Conservation (phyloP, 2,888 invertebrate genomes). For the Sepioteuthis lessoniana region DNA sequence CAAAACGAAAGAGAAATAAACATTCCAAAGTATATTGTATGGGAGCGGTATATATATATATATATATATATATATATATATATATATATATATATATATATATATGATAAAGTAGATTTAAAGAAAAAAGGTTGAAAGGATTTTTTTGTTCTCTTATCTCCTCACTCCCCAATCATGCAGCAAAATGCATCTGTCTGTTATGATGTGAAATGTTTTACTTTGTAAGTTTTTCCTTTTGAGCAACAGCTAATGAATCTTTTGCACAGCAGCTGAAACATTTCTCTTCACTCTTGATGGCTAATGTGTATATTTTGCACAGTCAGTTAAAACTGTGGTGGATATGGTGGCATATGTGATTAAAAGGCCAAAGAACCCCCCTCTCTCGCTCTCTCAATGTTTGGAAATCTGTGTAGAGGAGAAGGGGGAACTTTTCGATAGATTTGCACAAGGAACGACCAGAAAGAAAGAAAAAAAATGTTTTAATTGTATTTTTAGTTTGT, state of each 20-base stretch:
- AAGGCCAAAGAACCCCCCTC: not conserved
- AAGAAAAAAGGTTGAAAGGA: not conserved
- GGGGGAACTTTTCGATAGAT: not conserved
- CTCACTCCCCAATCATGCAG: not conserved
- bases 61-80: not conserved
- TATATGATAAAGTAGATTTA: not conserved
- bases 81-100: not conserved
- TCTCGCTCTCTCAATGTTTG: not conserved
- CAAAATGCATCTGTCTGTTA: not conserved
- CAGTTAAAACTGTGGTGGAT: not conserved
- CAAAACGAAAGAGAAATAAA: too few relatives aligned
- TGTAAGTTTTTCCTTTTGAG: not conserved
- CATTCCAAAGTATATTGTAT: too few relatives aligned
- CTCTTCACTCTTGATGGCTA: not conserved
- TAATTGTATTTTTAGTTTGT: not conserved
- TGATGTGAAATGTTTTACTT: not conserved
- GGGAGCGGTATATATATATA: not conserved
- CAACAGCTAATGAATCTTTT: not conserved
- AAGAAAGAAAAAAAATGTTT: not conserved
- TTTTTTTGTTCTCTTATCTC: not conserved
- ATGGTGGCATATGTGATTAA: not conserved
- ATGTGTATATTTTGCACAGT: not conserved
- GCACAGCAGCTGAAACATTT: not conserved
- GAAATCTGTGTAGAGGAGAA: not conserved
- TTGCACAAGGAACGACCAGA: not conserved